These are phyloP conservation scores for Otolemur garnettii DNA, from an alignment of 2,113 vertebrate genomes.

Conservation along the genomic window DNA sequence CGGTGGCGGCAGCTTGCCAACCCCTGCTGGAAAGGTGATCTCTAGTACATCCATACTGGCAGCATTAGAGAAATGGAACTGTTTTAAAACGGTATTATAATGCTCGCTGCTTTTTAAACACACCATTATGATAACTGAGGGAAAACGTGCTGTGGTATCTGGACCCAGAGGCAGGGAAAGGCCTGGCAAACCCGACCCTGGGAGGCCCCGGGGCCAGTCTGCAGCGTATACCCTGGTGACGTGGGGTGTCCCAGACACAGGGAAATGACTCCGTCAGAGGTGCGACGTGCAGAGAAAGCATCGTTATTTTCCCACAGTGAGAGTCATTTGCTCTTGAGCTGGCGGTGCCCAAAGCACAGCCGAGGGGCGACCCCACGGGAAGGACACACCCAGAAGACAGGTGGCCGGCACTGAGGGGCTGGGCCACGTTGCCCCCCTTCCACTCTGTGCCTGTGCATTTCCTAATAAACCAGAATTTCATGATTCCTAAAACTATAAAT, in stretches of 20 bases:
- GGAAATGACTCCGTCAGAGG: background rate
- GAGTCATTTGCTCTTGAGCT: background rate
- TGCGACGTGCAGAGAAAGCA: background rate
- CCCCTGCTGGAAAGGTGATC: background rate
- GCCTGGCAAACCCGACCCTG: background rate
- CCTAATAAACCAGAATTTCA: background rate
- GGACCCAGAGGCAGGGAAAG: background rate
- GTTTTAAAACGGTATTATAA: conserved; percentile 45
- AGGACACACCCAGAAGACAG: background rate
- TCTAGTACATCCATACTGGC: background rate
- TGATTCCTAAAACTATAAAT: background rate
- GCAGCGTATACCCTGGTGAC: background rate
- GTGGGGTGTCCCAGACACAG: background rate
- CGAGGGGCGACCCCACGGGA: background rate
- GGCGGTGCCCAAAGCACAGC: background rate
- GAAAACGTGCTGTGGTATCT: background rate
- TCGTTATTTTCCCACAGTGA: background rate
- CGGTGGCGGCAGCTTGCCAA: background rate
- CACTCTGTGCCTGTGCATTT: background rate
- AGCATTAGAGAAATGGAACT: background rate
- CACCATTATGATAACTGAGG: background rate
- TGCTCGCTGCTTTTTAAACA: conserved; percentile 46
- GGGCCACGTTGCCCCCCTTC: background rate
- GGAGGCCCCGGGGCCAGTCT: background rate
- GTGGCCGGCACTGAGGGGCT: background rate